Conservation (phyloP, 1,140 invertebrate species). For the Mamestra configurata region DNA sequence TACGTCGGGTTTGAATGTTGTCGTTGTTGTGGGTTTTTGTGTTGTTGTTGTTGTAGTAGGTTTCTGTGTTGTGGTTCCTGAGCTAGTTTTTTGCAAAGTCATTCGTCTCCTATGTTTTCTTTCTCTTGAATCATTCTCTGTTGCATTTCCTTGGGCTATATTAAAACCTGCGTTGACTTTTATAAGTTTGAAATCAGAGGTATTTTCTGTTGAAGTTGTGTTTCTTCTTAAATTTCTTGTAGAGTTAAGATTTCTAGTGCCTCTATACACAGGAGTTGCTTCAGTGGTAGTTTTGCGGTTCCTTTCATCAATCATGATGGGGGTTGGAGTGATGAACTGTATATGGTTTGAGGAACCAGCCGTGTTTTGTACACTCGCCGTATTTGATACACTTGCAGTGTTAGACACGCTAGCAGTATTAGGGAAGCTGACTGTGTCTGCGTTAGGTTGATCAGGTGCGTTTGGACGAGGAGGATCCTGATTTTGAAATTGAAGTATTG, state of each 20-base stretch:
- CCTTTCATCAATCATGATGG: slow-evolving; percentile 73
- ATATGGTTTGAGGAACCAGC: slow-evolving; percentile 57
- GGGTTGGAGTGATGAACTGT: slow-evolving; percentile 74
- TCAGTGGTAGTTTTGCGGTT: slow-evolving; percentile 63
- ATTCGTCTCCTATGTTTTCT: slow-evolving; percentile 74
- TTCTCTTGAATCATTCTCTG: slow-evolving; percentile 55
- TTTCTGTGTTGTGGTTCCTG: slow-evolving; percentile 48
- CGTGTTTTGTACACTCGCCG: slow-evolving; percentile 53
- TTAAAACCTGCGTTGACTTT: slow-evolving; percentile 73
- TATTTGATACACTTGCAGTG: slow-evolving; percentile 28
- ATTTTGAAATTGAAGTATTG: slow-evolving; percentile 84
- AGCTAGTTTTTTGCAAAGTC: slow-evolving; percentile 64
- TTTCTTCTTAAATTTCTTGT: slow-evolving; percentile 50
- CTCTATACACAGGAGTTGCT: slow-evolving; percentile 75
- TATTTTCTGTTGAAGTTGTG: slow-evolving; percentile 55
- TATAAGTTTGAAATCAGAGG: slow-evolving; percentile 63
- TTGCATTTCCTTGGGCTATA: slow-evolving; percentile 55
- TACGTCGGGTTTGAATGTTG: slow-evolving; percentile 55
- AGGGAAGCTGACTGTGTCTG: neutral
- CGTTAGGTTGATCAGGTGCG: slow-evolving; percentile 22
- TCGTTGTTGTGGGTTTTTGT: slow-evolving; percentile 39
- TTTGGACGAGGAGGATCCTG: slow-evolving; percentile 64
- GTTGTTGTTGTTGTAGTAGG: slow-evolving; percentile 54
- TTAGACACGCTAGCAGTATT: neutral
- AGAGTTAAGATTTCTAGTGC: slow-evolving; percentile 68